Conservation (phyloP, 2,113 vertebrate genomes). For the Charadrius vociferus region DNA sequence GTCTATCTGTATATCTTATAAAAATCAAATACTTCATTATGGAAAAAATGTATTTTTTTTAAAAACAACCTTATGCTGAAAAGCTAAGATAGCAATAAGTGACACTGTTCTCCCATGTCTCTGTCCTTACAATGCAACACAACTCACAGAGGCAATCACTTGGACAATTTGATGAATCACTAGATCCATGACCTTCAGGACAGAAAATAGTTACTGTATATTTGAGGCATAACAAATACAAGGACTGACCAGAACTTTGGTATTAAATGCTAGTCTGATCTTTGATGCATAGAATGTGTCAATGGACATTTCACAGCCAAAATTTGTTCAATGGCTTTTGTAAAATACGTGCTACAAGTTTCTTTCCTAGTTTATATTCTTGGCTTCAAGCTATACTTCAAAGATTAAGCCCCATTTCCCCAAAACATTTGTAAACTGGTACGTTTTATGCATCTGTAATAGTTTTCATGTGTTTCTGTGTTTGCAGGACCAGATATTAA, state of each 20-base stretch:
- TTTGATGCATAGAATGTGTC: neutral
- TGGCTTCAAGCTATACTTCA: neutral
- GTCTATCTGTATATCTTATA: neutral
- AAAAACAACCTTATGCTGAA: neutral
- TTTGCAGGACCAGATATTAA: neutral
- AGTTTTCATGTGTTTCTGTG: neutral
- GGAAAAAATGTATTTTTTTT: neutral
- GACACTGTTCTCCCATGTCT: neutral
- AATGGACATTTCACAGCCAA: neutral
- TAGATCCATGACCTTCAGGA: neutral
- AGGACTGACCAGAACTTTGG: neutral
- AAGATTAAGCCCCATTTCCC: neutral
- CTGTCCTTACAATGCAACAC: neutral
- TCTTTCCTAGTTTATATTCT: neutral
- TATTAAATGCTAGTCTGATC: neutral
- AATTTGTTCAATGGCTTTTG: neutral
- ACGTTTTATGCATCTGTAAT: neutral
- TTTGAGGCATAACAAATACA: neutral
- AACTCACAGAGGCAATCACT: neutral
- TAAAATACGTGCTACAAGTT: neutral
- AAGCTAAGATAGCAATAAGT: neutral
- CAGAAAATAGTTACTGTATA: neutral
- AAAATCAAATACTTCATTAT: neutral
- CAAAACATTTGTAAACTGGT: neutral
- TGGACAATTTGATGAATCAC: neutral